Evolutionary conservation across 2,797 vertebrate genomes (phyloP).

Genomic region (Stomatorhinus walkeri): DNA sequence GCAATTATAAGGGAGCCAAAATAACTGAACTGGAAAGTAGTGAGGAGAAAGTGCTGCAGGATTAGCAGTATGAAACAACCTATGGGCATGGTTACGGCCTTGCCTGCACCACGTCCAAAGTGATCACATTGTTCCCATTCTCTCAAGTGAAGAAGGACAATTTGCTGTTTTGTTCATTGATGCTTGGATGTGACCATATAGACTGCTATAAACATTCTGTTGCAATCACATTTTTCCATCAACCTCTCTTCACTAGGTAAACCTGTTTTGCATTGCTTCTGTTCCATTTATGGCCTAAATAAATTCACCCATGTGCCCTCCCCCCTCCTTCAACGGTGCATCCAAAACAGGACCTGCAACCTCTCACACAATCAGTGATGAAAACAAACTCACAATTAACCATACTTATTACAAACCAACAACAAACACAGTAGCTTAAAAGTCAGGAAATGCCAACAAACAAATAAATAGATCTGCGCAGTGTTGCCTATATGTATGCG

Average conservation of each 20-base stretch:
- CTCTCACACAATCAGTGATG: neutral
- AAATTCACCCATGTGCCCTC: neutral
- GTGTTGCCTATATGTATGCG: neutral
- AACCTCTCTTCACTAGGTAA: neutral
- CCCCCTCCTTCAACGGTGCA: neutral
- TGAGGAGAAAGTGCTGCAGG: neutral
- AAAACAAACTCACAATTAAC: neutral
- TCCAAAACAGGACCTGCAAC: neutral
- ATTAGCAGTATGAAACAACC: neutral
- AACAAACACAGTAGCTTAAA: neutral
- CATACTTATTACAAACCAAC: neutral
- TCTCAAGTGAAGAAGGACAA: neutral
- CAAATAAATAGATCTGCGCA: neutral
- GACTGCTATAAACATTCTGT: neutral
- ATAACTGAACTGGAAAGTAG: neutral
- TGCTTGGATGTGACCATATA: neutral
- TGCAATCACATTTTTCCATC: neutral
- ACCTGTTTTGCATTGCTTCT: neutral
- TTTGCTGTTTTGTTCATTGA: neutral
- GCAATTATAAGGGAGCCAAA: constrained; percentile 19
- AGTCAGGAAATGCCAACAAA: neutral
- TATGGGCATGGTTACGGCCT: neutral
- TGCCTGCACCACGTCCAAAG: neutral
- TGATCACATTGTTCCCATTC: neutral
- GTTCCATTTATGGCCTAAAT: neutral